Evolutionary conservation across 2,113 vertebrate genomes (phyloP).

Genomic region (Oreochromis aureus): DNA sequence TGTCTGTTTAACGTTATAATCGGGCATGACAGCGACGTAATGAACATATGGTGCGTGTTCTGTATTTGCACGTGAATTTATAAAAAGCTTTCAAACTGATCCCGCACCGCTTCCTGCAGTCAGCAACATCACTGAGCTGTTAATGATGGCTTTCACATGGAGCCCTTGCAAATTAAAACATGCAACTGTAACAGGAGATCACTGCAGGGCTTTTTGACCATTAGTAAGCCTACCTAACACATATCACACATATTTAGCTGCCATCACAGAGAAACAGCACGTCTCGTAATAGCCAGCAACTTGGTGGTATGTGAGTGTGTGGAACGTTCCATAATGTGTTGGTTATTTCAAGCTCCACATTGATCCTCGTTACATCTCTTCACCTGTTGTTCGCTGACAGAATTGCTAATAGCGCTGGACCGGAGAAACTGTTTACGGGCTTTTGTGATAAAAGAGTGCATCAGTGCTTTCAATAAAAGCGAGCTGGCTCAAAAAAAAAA

Average conservation of each 20-base stretch:
- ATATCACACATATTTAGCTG: constrained; percentile 27
- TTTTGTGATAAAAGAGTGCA: constrained; percentile 20
- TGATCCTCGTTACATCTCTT: constrained; percentile 12
- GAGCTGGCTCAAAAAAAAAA: not conserved
- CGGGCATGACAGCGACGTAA: not conserved
- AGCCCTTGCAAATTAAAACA: constrained; percentile 33
- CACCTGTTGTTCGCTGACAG: not conserved
- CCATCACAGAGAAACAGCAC: constrained; percentile 9
- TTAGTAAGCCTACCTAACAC: constrained; percentile 16
- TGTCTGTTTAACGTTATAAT: not conserved
- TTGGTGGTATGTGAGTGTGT: not conserved
- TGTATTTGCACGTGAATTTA: not conserved
- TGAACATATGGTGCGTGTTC: not conserved
- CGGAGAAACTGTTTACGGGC: not conserved
- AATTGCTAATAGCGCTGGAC: not conserved
- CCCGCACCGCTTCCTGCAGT: constrained; percentile 8
- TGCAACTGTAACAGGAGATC: constrained; percentile 24
- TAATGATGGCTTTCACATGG: constrained; percentile 29
- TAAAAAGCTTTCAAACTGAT: constrained; percentile 19
- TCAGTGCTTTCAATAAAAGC: constrained; percentile 3
- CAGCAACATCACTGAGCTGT: constrained; percentile 17
- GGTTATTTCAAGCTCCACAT: not conserved
- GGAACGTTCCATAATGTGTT: not conserved
- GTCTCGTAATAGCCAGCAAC: not conserved
- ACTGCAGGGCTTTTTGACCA: constrained; percentile 7